Base-by-base conservation (phyloP, 2,113 vertebrate genomes). In the Poeciliopsis occidentalis region DNA sequence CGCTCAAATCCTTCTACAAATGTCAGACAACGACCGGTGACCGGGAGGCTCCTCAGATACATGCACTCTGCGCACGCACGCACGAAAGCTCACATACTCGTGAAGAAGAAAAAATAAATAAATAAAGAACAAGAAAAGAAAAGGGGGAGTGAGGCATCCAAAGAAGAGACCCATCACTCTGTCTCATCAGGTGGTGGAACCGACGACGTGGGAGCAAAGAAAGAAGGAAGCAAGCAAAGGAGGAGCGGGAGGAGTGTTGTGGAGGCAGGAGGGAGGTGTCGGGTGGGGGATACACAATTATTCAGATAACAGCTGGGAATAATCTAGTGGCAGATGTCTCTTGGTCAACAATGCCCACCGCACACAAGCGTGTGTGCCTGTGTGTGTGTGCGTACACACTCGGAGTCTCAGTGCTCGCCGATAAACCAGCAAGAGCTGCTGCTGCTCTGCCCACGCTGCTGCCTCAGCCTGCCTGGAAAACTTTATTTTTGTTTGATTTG, bases 301-400 rank as follows among this genome's bases (percentile, higher is more conserved):
- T 94, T 92, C 92, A 94, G 93, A 94, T 94, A 95, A 95, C 94
- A 95, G 93, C 93, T 94, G 93, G 93, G 92, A 92, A 94, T 94
- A 94, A 95, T 95, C 92, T 92, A 95, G 92, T 92, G 91, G 93
- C 94, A 95, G 94, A 95, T 95, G 94, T 94, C 93, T 90, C 89
- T 90, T 79, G 85, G 93, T 94, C 94, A 94, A 95, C 94, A 95
- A 95, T 95, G 94, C 92, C 92, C 89, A 90, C 88, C 87, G 86
- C 88, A 89, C 85, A 88, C 89, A 79, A 66, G 26, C 71, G 73
- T 71, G 47, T 71, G 75, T 69, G 85, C 66, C 64, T 76, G 84
- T 70, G 82, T 82, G 31, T 29, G 67, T 8, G 64, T 81, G 44
- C 13, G 27, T 27, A 76, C 79, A 76, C 89, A 81, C 89, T 12